Base-by-base conservation (phyloP, 2,888 invertebrate genomes). In the Automeris io region DNA sequence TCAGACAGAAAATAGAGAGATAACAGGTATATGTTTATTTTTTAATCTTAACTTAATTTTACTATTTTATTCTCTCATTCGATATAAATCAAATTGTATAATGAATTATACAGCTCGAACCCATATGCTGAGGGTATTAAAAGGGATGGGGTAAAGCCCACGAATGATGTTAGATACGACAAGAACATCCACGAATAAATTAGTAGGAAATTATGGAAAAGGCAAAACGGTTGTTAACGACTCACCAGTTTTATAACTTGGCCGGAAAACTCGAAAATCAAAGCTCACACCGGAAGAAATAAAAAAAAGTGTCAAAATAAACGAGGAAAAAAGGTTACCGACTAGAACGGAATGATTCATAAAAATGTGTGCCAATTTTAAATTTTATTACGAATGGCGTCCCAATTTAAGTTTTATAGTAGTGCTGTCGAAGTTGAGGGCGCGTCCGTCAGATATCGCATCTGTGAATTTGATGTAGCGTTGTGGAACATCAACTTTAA, bases 111-210 rank as follows among this genome's bases (percentile, higher is more conserved):
- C 50, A 57, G 46, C 51, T 47, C 44, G 52, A 55, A 47, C 62
- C 55, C 71, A 70, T 68, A 64, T 73, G 70, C 49, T 55, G 35
- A 40, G 48, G 60, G 65, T 57, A 69, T 75, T 71, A 70, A 63
- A 52, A 45, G 46, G 61, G 65, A 68, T 73, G 60, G 61, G 60
- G 51, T 60, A 63, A 23, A 73, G 62, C 68, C 64, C 59, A 61
- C 59, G 50, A 69, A 72, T 65, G 61, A 65, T 67, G 66, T 63
- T 63, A 67, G 61, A 63, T 67, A 64, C 57, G 69, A 62, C 63
- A 61, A 61, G 67, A 74, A 78, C 65, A 78, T 76, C 53, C 48
- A 56, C 60, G 70, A 72, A 79, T 77, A 79, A 78, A 79, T 79
- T 77, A 72, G 63, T 58, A 45, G 57, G 64, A 57, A 57, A 66